Base-by-base conservation (phyloP, 2,888 invertebrate genomes). In the Dryobotodes eremita region DNA sequence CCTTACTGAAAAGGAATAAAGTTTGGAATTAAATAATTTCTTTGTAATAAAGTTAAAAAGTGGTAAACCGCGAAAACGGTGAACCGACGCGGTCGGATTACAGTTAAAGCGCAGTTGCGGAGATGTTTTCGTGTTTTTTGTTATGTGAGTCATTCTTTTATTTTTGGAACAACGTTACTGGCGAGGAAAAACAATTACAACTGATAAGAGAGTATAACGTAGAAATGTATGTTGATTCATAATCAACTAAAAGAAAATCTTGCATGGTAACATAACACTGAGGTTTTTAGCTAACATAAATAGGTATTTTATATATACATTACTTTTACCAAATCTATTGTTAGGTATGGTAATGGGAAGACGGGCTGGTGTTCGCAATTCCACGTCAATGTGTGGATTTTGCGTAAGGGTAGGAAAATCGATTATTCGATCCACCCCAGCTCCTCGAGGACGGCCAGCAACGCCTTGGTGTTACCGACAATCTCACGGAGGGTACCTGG, bases 41-140 rank as follows among this genome's bases (percentile, higher is more conserved):
- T 61, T 79, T 59, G 73, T 36, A 72, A 82, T 79, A 80, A 80
- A 84, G 75, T 72, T 84, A 74, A 78, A 86, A 84, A 85, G 83
- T 82, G 80, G 83, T 88, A 75, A 82, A 82, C 85, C 84, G 79
- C 85, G 80, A 79, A 83, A 88, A 81, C 82, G 82, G 80, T 78
- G 57, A 79, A 76, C 78, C 80, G 77, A 31, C 48, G 86, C 79
- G 82, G 78, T 84, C 70, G 81, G 82, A 75, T 88, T 85, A 88
- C 88, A 82, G 86, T 85, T 82, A 79, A 81, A 88, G 77, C 86
- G 82, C 76, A 78, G 85, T 77, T 80, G 62, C 36, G 79, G 69
- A 62, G 69, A 84, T 84, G 84, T 75, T 80, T 72, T 74, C 42
- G 48, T 84, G 71, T 66, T 77, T 72, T 80, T 80, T 75, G 53